Evolutionary conservation across 2,113 vertebrate species (phyloP).

Genomic region (Elaphurus davidianus): DNA sequence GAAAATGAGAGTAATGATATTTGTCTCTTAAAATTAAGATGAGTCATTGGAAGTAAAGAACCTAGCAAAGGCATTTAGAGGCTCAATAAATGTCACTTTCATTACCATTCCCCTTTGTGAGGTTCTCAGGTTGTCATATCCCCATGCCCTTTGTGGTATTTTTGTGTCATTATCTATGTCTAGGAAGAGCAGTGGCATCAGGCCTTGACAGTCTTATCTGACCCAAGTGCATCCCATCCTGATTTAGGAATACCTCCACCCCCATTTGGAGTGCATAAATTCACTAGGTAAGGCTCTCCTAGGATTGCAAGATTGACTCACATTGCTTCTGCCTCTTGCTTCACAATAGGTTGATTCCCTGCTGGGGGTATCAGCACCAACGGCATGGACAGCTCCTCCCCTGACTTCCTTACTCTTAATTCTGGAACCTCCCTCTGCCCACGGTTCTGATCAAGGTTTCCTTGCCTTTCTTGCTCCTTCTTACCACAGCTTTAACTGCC

Average conservation of each 20-base stretch:
- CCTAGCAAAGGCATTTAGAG: not conserved
- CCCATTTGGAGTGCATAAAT: not conserved
- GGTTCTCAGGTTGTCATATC: not conserved
- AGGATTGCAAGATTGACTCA: not conserved
- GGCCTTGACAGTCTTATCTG: not conserved
- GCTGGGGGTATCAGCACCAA: slow-evolving; percentile 58
- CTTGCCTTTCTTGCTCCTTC: not conserved
- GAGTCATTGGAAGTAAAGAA: not conserved
- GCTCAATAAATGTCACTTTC: not conserved
- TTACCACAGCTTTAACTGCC: not conserved
- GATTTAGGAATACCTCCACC: not conserved
- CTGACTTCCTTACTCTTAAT: not conserved
- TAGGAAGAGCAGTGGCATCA: not conserved
- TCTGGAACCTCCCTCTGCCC: not conserved
- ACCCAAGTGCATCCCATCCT: not conserved
- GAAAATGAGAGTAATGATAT: not conserved
- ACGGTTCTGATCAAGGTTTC: not conserved
- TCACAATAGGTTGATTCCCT: not conserved
- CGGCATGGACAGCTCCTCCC: slow-evolving; percentile 35
- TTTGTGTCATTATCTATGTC: not conserved
- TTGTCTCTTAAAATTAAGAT: not conserved
- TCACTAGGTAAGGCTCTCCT: not conserved
- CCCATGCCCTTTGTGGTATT: not conserved
- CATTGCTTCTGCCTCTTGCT: not conserved
- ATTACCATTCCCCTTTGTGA: not conserved